These are phyloP conservation scores for Pseudomyrmex dendroicus DNA, from an alignment of 1,140 invertebrate genomes.

Conservation along the genomic window DNA sequence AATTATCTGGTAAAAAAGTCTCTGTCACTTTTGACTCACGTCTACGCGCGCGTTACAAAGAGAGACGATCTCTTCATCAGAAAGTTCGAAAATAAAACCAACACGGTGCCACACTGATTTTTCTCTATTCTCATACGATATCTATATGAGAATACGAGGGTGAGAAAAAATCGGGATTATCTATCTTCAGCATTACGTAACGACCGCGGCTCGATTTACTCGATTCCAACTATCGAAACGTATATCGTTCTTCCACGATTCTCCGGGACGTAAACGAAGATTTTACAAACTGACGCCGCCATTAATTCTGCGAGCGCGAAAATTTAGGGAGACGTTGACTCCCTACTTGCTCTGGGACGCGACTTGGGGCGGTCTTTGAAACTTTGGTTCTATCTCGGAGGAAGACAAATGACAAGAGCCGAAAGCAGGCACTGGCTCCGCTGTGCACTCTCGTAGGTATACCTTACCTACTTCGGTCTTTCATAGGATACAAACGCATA, in stretches of 20 bases:
- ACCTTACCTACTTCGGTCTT: conserved; percentile 58
- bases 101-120: conserved; percentile 30
- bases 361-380: conserved; percentile 80
- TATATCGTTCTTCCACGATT: conserved; percentile 47
- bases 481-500: conserved; percentile 80
- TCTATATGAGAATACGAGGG: not conserved
- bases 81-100: conserved; percentile 51
- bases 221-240: conserved; percentile 62
- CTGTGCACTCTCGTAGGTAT: conserved; percentile 58
- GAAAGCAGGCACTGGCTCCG: conserved; percentile 67
- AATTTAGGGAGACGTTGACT: conserved; percentile 78
- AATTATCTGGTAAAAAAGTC: conserved; percentile 53
- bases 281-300: conserved; percentile 71
- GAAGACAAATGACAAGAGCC: conserved; percentile 81
- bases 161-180: conserved; percentile 32
- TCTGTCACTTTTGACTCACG: conserved; percentile 46
- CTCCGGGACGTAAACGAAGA: conserved; percentile 65
- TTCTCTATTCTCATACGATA: conserved; percentile 14
- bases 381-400: conserved; percentile 81
- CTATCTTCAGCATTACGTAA: conserved; percentile 48
- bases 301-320: conserved; percentile 79
- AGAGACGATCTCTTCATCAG: not conserved
- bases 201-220: conserved; percentile 40
- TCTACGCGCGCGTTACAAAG: conserved; percentile 2
- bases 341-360: conserved; percentile 72